These are phyloP conservation scores for Geodia barretti DNA, from an alignment of 37 sponge, comb jelly and placozoan genomes.

Conservation along the genomic window DNA sequence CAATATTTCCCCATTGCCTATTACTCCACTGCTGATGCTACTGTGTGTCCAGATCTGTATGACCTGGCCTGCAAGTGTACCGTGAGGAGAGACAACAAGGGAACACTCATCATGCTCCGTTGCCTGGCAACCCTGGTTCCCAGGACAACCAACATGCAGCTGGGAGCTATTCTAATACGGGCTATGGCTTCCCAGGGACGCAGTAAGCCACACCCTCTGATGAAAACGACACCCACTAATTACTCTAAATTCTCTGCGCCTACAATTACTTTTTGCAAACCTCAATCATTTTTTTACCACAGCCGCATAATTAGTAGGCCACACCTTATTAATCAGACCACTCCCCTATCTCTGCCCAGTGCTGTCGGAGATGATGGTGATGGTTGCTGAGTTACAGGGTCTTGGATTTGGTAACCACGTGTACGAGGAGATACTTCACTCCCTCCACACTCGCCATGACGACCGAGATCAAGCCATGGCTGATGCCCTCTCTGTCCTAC, in stretches of 20 bases:
- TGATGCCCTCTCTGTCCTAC: not conserved
- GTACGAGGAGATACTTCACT: not conserved
- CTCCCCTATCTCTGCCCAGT: not conserved
- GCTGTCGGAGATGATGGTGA: not conserved
- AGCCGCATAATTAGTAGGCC: too few relatives aligned
- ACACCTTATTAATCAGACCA: too few relatives aligned
- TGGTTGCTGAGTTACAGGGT: not conserved
- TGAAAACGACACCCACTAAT: too few relatives aligned
- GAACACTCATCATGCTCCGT: not conserved
- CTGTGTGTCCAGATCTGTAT: not conserved
- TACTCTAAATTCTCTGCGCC: too few relatives aligned
- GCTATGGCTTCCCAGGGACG: not conserved
- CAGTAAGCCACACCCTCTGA: not conserved
- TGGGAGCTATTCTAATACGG: not conserved
- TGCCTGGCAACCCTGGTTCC: not conserved
- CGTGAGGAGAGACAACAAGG: not conserved
- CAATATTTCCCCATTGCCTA: too few relatives aligned
- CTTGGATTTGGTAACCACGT: not conserved
- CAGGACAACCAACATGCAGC: not conserved
- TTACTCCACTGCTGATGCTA: too few relatives aligned
- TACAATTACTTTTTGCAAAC: too few relatives aligned
- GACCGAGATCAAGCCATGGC: not conserved
- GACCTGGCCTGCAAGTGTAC: not conserved
- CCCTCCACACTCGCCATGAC: not conserved
- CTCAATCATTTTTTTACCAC: too few relatives aligned